Base-by-base conservation (phyloP, 2,888 invertebrate species). In the Sesia apiformis region DNA sequence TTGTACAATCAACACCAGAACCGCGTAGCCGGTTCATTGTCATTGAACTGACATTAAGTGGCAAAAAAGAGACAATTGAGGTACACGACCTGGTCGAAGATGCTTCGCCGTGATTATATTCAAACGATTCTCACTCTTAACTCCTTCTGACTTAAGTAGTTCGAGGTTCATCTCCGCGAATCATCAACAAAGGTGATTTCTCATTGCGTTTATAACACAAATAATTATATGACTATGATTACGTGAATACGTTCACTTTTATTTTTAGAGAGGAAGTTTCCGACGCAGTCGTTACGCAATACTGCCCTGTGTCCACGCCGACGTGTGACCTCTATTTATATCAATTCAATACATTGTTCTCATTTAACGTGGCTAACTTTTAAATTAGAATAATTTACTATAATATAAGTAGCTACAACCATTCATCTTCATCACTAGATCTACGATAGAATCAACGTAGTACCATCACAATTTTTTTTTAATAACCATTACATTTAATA, bases 161-260 rank as follows among this genome's bases (percentile, higher is more conserved):
- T 63, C 61, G 57, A 57, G 54, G 58, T 59, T 60, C 66, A 68
- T 65, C 62, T 60, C 57, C 49, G 58, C 55, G 61, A 68, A 67
- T 61, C 69, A 66, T 69, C 67, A 66, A 65, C 67, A 66, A 64
- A 69, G 67, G 59, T 61, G 66, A 63, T 65, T 69, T 68, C 64
- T 62, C 67, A 64, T 63, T 72, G 70, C 67, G 64, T 70, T 72
- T 72, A 70, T 73, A 72, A 68, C 67, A 69, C 53, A 60, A 67
- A 64, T 66, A 68, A 70, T 68, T 73, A 74, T 72, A 65, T 67
- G 66, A 64, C 59, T 60, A 58, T 60, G 68, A 76, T 84, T 86
- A 85, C 84, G 81, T 82, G 70, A 68, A 66, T 71, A 78, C 85
- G 67, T 82, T 86, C 87, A 83, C 87, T 86, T 86, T 87, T 83